These are phyloP conservation scores for Mormyrus proboscirostris DNA, from an alignment of 2,797 vertebrate genomes.

Conservation along the genomic window DNA sequence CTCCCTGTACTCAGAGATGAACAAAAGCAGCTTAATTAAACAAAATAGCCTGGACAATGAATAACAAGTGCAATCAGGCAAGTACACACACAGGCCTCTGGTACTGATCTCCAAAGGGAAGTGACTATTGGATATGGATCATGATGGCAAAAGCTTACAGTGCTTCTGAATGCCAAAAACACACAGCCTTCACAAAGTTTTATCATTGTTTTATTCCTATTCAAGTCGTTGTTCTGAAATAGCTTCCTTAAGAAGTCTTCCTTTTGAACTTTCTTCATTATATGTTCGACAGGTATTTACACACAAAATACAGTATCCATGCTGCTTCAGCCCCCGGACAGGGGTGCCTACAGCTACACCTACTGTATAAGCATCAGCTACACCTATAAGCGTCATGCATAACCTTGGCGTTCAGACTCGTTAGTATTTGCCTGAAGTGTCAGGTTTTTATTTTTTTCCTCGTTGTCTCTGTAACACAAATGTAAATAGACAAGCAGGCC, in stretches of 20 bases:
- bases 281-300: neutral
- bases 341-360: neutral
- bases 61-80: neutral
- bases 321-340: neutral
- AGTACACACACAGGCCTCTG: neutral
- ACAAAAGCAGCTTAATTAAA: neutral
- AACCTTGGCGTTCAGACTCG: neutral
- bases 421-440: neutral
- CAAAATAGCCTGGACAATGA: neutral
- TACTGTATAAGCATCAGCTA: neutral
- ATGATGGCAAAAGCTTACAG: neutral
- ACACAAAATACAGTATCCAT: neutral
- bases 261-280: neutral
- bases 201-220: neutral
- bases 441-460: neutral
- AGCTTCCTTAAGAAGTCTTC: neutral
- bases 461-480: neutral
- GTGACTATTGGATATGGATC: neutral
- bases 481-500: neutral
- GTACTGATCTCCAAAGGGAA: neutral
- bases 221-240: neutral
- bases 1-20: neutral
- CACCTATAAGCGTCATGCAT: neutral
- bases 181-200: neutral
- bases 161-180: neutral